Base-by-base conservation (phyloP, 2,797 vertebrate species). In the Gymnopithys bicolor region DNA sequence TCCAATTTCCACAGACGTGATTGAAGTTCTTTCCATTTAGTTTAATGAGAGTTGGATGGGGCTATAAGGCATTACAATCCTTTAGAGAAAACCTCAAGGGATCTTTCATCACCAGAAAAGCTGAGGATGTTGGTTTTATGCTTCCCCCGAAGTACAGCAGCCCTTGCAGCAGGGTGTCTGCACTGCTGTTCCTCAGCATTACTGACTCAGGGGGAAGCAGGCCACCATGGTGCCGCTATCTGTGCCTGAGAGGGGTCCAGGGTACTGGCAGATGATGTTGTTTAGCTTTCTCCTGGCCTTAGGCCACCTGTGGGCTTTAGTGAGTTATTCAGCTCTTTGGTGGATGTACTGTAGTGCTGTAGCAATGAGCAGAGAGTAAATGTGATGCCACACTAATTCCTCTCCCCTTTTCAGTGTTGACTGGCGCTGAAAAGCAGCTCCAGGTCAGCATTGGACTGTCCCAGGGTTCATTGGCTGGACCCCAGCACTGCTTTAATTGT, bases 21-120 rank as follows among this genome's bases (percentile, higher is more conserved):
- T 96, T 92, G 89, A 94, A 88, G 66, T 87, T 95, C 77, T 96
- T 96, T 94, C 93, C 82, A 94, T 97, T 97, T 97, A 94, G 76
- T 97, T 95, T 96, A 96, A 96, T 96, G 93, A 95, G 83, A 89
- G 91, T 84, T 96, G 86, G 49, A 93, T 85, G 66, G 77, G 48
- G 41, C 88, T 85, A 39, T 93, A 95, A 88, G 76, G 81, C 84
- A 92, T 92, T 96, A 76, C 45, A 94, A 5, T 93, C 70, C 82
- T 92, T 89, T 79, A 43, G 64, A 88, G 92, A 88, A 92, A 55
- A 68, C 89, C 96, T 88, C n/a, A 0, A 52, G 82, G 64, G 79
- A 75, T 89, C 84, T 95, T 93, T 90, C 85, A 90, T 90, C 76
- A 67, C 68, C 48, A 58, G 51, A 81, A 43, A 84, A 75, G 67